phyloP scores from a whole-genome alignment of 37 sponge, comb jelly and placozoan species.

The Ianthella basta region DNA sequence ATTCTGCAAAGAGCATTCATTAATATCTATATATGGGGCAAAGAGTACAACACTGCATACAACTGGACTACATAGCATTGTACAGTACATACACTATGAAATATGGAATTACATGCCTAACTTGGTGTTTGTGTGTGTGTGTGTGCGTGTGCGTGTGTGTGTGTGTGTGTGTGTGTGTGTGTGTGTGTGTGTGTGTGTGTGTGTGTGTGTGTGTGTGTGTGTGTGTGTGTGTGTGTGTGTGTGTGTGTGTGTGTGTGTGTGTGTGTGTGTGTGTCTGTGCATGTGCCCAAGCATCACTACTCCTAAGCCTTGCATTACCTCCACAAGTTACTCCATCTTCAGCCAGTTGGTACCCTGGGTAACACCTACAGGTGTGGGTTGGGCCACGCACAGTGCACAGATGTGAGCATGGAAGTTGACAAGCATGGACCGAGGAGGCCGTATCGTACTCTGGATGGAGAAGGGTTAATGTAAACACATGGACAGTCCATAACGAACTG shows the following conservation, averaged over 20 bases:
- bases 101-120: background rate
- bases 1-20: slow-evolving; percentile 70
- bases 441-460: too few species aligned
- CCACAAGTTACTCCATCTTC: slow-evolving; percentile 42
- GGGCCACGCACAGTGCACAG: slow-evolving; percentile 22
- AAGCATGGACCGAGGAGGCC: background rate
- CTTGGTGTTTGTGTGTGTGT: too few species aligned
- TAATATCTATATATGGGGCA: slow-evolving; percentile 43
- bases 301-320: slow-evolving; percentile 30
- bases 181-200: too few species aligned
- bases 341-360: slow-evolving; percentile 44
- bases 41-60: background rate
- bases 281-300: too few species aligned
- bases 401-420: slow-evolving; percentile 46
- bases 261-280: too few species aligned
- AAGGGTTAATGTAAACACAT: too few species aligned
- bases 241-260: too few species aligned
- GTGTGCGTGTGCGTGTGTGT: too few species aligned
- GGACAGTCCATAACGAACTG: too few species aligned
- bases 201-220: too few species aligned
- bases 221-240: too few species aligned
- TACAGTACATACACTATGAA: background rate
- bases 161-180: too few species aligned
- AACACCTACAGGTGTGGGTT: slow-evolving; percentile 37
- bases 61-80: background rate